A percentile compares a stretch with the other conserved stretches of the same genome.
Conservation (phyloP, 2,113 vertebrate genomes). For the Pseudorasbora parva region DNA sequence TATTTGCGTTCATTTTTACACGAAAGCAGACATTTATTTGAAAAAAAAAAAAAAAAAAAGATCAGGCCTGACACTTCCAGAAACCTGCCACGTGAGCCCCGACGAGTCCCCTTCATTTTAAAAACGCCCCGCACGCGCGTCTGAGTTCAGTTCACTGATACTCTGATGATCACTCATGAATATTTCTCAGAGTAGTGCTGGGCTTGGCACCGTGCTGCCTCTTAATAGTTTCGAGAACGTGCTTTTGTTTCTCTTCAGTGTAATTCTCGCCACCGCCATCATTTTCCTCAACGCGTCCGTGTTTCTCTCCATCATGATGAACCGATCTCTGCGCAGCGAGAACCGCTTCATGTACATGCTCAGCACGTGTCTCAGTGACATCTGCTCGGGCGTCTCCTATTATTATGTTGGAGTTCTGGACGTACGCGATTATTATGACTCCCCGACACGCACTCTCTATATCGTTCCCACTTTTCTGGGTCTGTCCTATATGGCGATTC, state of each 20-base stretch:
- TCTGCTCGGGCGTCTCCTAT: constrained; percentile 76
- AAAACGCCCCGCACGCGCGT: not conserved
- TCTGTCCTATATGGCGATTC: constrained; percentile 76
- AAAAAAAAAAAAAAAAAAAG: too few relatives aligned
- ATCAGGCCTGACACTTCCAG: not conserved
- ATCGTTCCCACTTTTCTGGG: constrained; percentile 76
- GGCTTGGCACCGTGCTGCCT: constrained; percentile 65
- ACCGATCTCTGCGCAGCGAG: constrained; percentile 68
- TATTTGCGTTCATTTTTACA: too few relatives aligned
- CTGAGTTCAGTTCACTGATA: not conserved
- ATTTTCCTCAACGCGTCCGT: constrained; percentile 74
- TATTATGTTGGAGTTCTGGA: constrained; percentile 75
- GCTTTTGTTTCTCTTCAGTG: constrained; percentile 71
- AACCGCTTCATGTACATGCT: constrained; percentile 83
- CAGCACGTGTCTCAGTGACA: constrained; percentile 79
- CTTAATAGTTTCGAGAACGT: constrained; percentile 73
- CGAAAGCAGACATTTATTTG: too few relatives aligned
- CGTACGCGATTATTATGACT: constrained; percentile 60
- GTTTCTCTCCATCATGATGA: constrained; percentile 68
- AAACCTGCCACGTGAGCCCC: not conserved
- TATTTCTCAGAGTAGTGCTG: constrained; percentile 62
- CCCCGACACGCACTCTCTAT: constrained; percentile 70
- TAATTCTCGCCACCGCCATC: constrained; percentile 68
- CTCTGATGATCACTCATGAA: constrained; percentile 43
- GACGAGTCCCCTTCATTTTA: not conserved